Conservation (phyloP, 2,113 vertebrate species). For the Herpetotheres cachinnans region DNA sequence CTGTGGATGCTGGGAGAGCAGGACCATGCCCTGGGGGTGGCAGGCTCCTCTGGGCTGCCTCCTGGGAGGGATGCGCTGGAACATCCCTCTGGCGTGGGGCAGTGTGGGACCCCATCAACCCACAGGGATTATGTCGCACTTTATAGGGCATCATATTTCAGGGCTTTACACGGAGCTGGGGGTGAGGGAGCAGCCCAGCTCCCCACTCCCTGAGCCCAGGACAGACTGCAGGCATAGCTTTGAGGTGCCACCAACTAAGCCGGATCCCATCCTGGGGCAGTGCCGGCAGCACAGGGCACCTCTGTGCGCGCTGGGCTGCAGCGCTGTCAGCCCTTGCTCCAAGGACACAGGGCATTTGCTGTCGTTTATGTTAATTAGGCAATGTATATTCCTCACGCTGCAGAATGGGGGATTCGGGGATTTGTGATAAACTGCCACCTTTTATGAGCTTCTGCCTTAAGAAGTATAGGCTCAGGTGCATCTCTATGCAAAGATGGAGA, state of each 20-base stretch:
- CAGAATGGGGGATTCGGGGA: not conserved
- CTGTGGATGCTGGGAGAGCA: not conserved
- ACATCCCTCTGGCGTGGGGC: not conserved
- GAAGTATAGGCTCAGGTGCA: not conserved
- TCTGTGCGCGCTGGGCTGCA: not conserved
- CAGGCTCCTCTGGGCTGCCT: not conserved
- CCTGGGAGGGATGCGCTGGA: not conserved
- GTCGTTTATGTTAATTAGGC: not conserved
- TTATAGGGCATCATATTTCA: fast-evolving
- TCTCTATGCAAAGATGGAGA: not conserved
- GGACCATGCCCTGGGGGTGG: not conserved
- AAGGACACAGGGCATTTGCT: not conserved
- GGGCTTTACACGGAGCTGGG: not conserved
- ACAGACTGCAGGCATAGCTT: not conserved
- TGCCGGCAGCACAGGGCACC: not conserved
- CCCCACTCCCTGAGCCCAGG: not conserved
- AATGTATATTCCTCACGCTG: not conserved
- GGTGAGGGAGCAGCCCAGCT: not conserved
- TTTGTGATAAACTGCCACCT: not conserved
- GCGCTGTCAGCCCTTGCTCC: fast-evolving
- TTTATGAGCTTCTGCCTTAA: not conserved
- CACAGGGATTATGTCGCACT: not conserved
- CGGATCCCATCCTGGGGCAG: not conserved
- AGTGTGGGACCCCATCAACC: not conserved
- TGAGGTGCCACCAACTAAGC: not conserved